A percentile compares a stretch with the other conserved stretches of the same genome.
Evolutionary conservation across 2,888 invertebrate species (phyloP).

Genomic region (Anodontia alba): DNA sequence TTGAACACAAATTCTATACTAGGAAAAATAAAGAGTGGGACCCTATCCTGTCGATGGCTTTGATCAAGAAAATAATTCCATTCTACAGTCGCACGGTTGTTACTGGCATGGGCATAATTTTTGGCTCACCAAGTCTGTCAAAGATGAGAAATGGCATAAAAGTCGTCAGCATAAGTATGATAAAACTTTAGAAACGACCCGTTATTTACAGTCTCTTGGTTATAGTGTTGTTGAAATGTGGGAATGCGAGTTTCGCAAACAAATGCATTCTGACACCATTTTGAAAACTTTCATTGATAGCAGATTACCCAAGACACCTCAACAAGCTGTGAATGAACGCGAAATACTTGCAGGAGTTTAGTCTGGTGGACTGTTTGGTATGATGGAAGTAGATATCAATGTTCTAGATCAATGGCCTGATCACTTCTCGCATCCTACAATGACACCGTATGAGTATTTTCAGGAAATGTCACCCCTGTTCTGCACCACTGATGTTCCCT

Average conservation of each 20-base stretch:
- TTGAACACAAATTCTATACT: constrained; percentile 40
- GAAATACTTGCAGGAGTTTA: constrained; percentile 15
- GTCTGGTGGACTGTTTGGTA: constrained; percentile 17
- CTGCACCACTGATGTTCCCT: constrained; percentile 32
- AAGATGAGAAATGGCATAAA: constrained; percentile 33
- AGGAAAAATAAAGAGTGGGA: constrained; percentile 27
- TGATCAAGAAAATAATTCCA: not conserved
- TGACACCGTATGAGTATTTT: constrained; percentile 38
- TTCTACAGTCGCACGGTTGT: constrained; percentile 42
- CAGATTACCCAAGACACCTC: not conserved
- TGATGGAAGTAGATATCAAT: constrained; percentile 32
- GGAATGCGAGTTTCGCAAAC: constrained; percentile 38
- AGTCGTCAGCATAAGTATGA: constrained; percentile 3
- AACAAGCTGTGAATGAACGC: not conserved
- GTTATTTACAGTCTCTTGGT: constrained; percentile 14
- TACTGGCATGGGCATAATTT: constrained; percentile 40
- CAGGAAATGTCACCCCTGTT: constrained; percentile 40
- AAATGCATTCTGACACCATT: not conserved
- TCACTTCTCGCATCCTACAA: not conserved
- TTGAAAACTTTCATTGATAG: not conserved
- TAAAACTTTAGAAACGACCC: constrained; percentile 15
- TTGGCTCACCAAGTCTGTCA: constrained; percentile 29
- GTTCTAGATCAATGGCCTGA: constrained; percentile 23
- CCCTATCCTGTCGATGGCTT: constrained; percentile 33
- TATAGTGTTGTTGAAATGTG: constrained; percentile 42